A percentile compares a stretch with the other conserved stretches of the same genome.
Conservation (phyloP, 2,797 vertebrate genomes). For the Anguilla marmorata region DNA sequence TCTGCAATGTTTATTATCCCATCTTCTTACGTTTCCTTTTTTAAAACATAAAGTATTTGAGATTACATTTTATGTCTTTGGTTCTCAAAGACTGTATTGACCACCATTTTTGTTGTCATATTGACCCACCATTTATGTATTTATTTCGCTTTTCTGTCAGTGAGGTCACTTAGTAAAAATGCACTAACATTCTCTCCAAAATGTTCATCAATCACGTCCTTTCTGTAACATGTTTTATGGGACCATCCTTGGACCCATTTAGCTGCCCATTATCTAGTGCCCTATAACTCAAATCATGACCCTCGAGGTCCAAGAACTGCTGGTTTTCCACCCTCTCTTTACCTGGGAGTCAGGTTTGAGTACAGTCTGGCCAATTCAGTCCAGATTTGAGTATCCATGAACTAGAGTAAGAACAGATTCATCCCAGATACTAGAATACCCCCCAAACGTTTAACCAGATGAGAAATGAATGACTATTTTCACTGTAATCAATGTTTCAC, state of each 20-base stretch:
- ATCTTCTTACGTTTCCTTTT: neutral
- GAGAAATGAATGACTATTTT: neutral
- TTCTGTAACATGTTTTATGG: neutral
- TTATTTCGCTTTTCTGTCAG: too few relatives aligned
- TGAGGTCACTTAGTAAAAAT: too few relatives aligned
- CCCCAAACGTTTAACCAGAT: neutral
- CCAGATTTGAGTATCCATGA: too few relatives aligned
- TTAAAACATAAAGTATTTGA: neutral
- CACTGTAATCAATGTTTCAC: neutral
- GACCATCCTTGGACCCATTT: constrained; percentile 24
- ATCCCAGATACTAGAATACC: neutral
- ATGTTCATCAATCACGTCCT: too few relatives aligned
- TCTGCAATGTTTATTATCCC: neutral
- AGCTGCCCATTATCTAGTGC: neutral
- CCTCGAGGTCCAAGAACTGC: too few relatives aligned
- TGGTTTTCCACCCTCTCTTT: too few relatives aligned
- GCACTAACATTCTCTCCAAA: too few relatives aligned
- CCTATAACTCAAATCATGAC: neutral
- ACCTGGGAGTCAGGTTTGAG: too few relatives aligned
- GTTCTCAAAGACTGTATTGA: neutral
- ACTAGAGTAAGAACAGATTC: neutral
- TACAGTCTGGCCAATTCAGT: too few relatives aligned
- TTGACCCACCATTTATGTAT: too few relatives aligned
- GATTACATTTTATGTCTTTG: neutral
- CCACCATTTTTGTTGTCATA: neutral